phyloP scores from a whole-genome alignment of 2,888 invertebrate genomes.

The Petrolisthes cinctipes region DNA sequence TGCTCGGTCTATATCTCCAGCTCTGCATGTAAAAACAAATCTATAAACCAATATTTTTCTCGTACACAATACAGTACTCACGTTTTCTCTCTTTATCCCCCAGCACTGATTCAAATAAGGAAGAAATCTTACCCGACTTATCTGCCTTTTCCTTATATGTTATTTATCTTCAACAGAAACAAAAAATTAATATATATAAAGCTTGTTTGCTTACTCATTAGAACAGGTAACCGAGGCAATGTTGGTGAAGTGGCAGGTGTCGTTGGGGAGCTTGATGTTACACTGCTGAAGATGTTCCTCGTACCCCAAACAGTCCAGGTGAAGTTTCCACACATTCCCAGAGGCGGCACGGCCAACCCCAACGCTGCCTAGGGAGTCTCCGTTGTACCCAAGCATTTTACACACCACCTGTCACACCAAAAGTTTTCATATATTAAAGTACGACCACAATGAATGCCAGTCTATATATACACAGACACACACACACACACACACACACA shows the following conservation, averaged over 20 bases:
- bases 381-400: slow-evolving; percentile 69
- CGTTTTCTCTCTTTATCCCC: background rate
- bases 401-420: slow-evolving; percentile 69
- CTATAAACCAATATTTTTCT: background rate
- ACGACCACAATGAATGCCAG: background rate
- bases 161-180: no score
- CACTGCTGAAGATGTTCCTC: slow-evolving; percentile 76
- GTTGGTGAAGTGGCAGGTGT: slow-evolving; percentile 80
- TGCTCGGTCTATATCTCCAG: background rate
- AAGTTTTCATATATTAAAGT: background rate
- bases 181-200: background rate
- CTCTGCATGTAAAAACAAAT: background rate
- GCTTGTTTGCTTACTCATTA: background rate
- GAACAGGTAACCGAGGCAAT: slow-evolving; percentile 77
- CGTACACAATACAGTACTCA: background rate
- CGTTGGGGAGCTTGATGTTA: slow-evolving; percentile 78
- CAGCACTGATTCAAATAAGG: background rate
- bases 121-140: no score
- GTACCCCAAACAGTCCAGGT: slow-evolving; percentile 78
- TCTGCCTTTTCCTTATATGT: no score
- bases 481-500: slow-evolving; percentile 25
- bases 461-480: slow-evolving; percentile 9
- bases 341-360: slow-evolving; percentile 40
- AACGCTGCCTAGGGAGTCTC: slow-evolving; percentile 47
- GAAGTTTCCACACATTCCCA: slow-evolving; percentile 81